A percentile compares a stretch with the other conserved stretches of the same genome.
These are phyloP conservation scores for Dyspetes luteomarginatus DNA, from an alignment of 2,888 invertebrate species.

Conservation along the genomic window DNA sequence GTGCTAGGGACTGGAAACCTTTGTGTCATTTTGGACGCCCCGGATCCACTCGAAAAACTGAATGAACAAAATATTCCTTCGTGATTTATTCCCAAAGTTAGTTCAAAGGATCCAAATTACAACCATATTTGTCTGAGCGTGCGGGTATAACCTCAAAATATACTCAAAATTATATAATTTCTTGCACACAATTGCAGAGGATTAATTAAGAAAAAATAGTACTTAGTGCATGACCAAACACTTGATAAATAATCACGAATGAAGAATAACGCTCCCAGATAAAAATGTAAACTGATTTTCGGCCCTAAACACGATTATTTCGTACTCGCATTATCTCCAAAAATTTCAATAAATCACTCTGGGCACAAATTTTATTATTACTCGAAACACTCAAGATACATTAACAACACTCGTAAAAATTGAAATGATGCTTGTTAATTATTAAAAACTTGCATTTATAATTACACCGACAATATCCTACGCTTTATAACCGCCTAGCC, in stretches of 20 bases:
- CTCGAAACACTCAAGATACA: slow-evolving; percentile 6
- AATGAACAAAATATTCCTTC: slow-evolving; percentile 1
- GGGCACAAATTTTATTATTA: neutral
- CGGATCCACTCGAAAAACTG: slow-evolving; percentile 36
- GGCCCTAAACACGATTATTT: slow-evolving; percentile 32
- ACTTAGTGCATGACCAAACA: neutral
- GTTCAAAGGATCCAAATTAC: neutral
- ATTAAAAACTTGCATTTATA: slow-evolving; percentile 44
- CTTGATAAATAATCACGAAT: neutral
- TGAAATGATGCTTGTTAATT: slow-evolving; percentile 10
- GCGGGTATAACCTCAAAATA: slow-evolving; percentile 37
- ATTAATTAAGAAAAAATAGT: neutral
- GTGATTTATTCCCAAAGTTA: neutral
- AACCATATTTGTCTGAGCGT: neutral
- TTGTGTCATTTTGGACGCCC: slow-evolving; percentile 84
- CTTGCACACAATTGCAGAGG: neutral
- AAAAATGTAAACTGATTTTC: slow-evolving; percentile 22
- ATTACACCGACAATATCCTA: slow-evolving; percentile 53
- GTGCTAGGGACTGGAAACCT: slow-evolving; percentile 85
- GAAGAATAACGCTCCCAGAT: neutral
- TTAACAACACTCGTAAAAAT: slow-evolving; percentile 21
- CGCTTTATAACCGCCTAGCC: slow-evolving; percentile 59
- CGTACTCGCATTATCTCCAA: slow-evolving; percentile 1
- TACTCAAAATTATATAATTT: neutral
- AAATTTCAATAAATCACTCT: neutral